phyloP scores from a whole-genome alignment of 1,140 invertebrate species.

The Dufourea novaeangliae region DNA sequence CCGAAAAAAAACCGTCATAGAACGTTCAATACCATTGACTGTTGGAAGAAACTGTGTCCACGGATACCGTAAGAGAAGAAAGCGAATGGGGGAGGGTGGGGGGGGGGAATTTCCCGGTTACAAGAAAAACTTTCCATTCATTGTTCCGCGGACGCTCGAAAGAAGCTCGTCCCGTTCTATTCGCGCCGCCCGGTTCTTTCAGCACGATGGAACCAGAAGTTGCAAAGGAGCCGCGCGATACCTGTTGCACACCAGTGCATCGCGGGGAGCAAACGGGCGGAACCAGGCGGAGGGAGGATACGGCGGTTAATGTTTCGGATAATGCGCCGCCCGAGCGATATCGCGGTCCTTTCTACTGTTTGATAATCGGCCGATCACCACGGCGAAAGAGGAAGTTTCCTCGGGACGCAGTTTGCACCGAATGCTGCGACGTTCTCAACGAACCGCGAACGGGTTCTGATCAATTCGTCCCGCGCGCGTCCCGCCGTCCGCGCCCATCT shows the following conservation, averaged over 20 bases:
- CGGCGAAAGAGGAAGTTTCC: background rate
- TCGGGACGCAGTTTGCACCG: no score
- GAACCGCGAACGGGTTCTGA: background rate
- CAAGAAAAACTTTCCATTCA: constrained; percentile 67
- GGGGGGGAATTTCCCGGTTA: constrained; percentile 39
- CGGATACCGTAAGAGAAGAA: constrained; percentile 2
- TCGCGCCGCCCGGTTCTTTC: constrained; percentile 65
- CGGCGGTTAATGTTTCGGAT: constrained; percentile 66
- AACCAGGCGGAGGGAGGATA: constrained; percentile 22
- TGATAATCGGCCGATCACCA: constrained; percentile 26
- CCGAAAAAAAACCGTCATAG: no score
- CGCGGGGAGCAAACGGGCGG: constrained; percentile 15
- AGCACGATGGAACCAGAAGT: constrained; percentile 56
- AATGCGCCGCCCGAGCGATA: constrained; percentile 42
- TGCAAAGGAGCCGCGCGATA: constrained; percentile 59
- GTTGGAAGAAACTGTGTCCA: no score
- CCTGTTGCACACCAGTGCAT: constrained; percentile 64
- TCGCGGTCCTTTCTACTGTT: constrained; percentile 17
- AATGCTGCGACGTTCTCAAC: constrained; percentile 2
- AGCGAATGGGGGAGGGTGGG: background rate
- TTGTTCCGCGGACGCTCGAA: constrained; percentile 60
- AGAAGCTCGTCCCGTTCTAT: constrained; percentile 53
- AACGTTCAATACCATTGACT: no score
- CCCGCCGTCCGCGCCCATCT: background rate
- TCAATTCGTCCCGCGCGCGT: background rate